phyloP scores from a whole-genome alignment of 2,888 invertebrate species.

The Hesperia comma region DNA sequence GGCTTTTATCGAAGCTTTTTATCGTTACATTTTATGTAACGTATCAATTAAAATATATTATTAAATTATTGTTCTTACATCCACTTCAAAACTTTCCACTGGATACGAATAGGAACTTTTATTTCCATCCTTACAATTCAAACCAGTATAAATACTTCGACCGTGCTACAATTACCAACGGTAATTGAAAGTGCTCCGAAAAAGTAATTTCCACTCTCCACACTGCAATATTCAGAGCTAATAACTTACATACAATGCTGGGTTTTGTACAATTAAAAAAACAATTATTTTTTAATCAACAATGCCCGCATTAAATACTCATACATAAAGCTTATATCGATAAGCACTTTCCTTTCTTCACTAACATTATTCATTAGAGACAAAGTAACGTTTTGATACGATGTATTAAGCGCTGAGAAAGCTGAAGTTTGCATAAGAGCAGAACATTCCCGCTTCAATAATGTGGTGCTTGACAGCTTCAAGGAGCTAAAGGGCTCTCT shows the following conservation, averaged over 20 bases:
- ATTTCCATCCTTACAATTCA: not conserved
- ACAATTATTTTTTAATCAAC: constrained; percentile 31
- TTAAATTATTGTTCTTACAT: too few relatives aligned
- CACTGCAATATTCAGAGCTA: constrained; percentile 12
- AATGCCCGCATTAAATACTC: constrained; percentile 10
- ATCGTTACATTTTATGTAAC: too few relatives aligned
- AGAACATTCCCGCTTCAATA: constrained; percentile 50
- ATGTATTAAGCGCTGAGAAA: constrained; percentile 51
- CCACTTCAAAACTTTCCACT: too few relatives aligned
- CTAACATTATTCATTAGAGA: constrained; percentile 19
- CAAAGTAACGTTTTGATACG: constrained; percentile 46
- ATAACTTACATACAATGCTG: constrained; percentile 23
- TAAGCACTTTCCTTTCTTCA: constrained; percentile 31
- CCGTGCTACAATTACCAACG: not conserved
- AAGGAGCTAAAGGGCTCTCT: constrained; percentile 61
- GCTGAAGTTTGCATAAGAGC: constrained; percentile 53
- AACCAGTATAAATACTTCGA: not conserved
- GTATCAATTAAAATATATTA: too few relatives aligned
- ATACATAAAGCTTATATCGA: not conserved
- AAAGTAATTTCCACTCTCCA: constrained; percentile 6
- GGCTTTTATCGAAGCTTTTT: too few relatives aligned
- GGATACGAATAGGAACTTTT: not conserved
- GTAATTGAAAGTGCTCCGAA: constrained; percentile 6
- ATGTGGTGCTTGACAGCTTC: constrained; percentile 50
- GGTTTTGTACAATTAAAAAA: constrained; percentile 15